Evolutionary conservation across 2,113 vertebrate genomes (phyloP).

Genomic region (Raphicerus campestris): DNA sequence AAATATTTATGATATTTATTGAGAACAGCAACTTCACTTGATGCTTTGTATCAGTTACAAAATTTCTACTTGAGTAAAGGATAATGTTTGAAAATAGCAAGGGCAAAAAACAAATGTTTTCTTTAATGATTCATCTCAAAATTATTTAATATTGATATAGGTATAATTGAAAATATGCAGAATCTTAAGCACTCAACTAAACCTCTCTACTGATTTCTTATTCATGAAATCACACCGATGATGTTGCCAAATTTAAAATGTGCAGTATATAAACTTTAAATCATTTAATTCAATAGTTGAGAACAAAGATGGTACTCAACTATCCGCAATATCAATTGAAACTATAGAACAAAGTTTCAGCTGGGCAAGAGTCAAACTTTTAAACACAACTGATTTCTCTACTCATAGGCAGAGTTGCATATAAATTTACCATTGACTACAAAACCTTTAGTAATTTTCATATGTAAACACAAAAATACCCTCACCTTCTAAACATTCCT

Average conservation of each 20-base stretch:
- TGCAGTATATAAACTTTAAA: conserved; percentile 13
- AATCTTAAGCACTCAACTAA: conserved; percentile 39
- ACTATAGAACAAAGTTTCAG: conserved; percentile 9
- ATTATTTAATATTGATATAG: not conserved
- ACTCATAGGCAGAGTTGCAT: conserved; percentile 8
- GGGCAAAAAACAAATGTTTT: not conserved
- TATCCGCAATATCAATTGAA: not conserved
- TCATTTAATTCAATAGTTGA: not conserved
- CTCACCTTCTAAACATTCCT: conserved; percentile 97
- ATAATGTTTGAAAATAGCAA: not conserved
- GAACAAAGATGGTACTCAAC: not conserved
- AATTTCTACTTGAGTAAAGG: not conserved
- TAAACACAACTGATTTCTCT: conserved; percentile 26
- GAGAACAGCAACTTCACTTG: conserved; percentile 3
- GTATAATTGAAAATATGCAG: not conserved
- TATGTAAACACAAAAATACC: conserved; percentile 53
- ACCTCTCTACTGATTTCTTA: conserved; percentile 17
- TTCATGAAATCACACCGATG: conserved; percentile 6
- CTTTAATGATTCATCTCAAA: conserved; percentile 4
- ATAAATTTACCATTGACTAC: conserved; percentile 24
- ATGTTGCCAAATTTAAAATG: conserved; percentile 16
- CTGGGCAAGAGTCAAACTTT: not conserved
- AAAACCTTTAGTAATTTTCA: conserved; percentile 27
- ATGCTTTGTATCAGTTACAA: conserved; percentile 1
- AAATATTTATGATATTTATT: not conserved